Evolutionary conservation across 2,888 invertebrate species (phyloP).

Genomic region (Oscheius sp.): DNA sequence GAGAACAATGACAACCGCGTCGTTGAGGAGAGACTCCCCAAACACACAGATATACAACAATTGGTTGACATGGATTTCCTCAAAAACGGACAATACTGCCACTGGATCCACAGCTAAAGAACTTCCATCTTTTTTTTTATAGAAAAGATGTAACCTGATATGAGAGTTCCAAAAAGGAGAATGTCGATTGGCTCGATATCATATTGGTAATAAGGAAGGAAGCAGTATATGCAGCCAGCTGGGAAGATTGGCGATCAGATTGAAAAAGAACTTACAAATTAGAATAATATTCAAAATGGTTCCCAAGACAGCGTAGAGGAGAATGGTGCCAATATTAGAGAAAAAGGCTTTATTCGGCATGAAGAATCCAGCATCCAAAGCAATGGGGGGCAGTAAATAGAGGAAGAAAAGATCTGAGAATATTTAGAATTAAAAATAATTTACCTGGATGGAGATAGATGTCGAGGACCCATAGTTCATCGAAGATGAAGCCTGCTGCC

Average conservation of each 20-base stretch:
- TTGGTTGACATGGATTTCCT: constrained; percentile 67
- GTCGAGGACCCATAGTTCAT: constrained; percentile 47
- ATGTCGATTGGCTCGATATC: constrained; percentile 54
- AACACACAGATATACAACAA: constrained; percentile 87
- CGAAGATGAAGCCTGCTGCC: constrained; percentile 48
- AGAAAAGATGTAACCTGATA: constrained; percentile 30
- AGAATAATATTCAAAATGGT: constrained; percentile 90
- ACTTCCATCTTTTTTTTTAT: background rate
- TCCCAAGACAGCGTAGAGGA: constrained; percentile 88
- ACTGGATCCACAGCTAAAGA: constrained; percentile 66
- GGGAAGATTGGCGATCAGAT: constrained; percentile 18
- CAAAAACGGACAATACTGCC: constrained; percentile 63
- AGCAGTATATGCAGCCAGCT: constrained; percentile 54
- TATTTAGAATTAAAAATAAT: background rate
- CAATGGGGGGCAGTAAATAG: constrained; percentile 96
- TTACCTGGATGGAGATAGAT: constrained; percentile 57
- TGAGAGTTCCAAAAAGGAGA: constrained; percentile 61
- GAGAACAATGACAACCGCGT: constrained; percentile 88
- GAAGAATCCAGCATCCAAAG: constrained; percentile 96
- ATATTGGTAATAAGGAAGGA: constrained; percentile 46
- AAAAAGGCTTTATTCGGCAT: constrained; percentile 98
- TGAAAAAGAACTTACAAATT: constrained; percentile 67
- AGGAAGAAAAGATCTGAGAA: constrained; percentile 89
- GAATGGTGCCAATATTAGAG: constrained; percentile 90
- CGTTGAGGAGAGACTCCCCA: constrained; percentile 94